Evolutionary conservation across 2,888 invertebrate genomes (phyloP), one percentile per base, ranked within the genome.

Genomic region (Theristus sp.): DNA sequence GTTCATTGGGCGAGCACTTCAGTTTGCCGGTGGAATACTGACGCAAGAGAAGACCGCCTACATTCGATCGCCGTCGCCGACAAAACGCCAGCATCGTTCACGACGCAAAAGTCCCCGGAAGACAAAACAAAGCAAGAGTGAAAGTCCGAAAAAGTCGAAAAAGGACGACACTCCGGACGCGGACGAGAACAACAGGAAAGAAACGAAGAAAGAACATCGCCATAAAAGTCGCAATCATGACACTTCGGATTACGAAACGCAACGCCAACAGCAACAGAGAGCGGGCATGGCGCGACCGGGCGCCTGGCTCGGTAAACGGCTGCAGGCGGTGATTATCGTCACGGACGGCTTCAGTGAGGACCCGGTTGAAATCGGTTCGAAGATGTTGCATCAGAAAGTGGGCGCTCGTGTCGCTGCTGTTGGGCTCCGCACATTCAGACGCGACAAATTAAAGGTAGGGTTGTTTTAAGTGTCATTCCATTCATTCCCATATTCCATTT

Each of bases 281-380:
- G n/a, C n/a, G n/a, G n/a, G n/a, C n/a, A n/a, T n/a, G n/a, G 38
- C 38, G 6, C 6, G 17, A 6, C 10, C 38, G 38, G 17, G 6
- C 10, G 6, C 38, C 38, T 6, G 6, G 17, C 38, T 38, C 17
- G 38, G 38, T 17, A 38, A 38, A 17, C 6, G 38, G n/a, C n/a
- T 49, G 38, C 61, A 70, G 66, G 65, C 69, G 17, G 65, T 71
- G 38, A 64, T 70, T 28, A 64, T 71, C 30, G 65, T 67, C 2
- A 69, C 70, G 1, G 71, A 71, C 57, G 71, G 71, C 1, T 64
- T 64, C 28, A 68, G 69, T 0, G 71, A 71, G 55, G 71, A 71
- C 59, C 65, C 65, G 47, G 64, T 67, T 13, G 68, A 68, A 25
- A 66, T 65, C 25, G 69, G 67, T 10, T 66, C 67, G 17, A 63